Base-by-base conservation (phyloP, 2,797 vertebrate genomes). In the Sebastes nivosus region DNA sequence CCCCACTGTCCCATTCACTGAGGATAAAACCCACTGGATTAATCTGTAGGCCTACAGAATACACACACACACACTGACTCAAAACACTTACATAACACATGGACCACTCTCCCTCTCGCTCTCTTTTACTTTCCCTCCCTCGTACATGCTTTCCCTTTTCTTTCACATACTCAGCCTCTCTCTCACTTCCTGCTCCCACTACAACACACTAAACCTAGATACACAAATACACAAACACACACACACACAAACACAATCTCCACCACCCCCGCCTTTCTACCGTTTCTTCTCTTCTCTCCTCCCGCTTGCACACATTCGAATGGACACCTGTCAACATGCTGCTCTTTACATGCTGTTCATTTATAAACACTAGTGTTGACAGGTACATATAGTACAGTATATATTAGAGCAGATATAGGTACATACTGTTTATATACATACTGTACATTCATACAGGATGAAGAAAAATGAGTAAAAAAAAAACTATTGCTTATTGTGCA, bases 1-100 rank as follows among this genome's bases (percentile, higher is more conserved):
- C 93, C 86, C 89, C 91, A 92, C 93, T 94, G 93, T 94, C 92
- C 93, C 94, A 94, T 95, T 95, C 95, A 95, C 87, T 84, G 89
- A 92, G 92, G 92, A 95, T 94, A 93, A 94, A 93, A 88, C 87
- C 88, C 85, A 83, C 88, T 90, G 94, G 91, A 95, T 93, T 94
- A 95, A 95, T 96, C 94, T 94, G 93, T 85, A 92, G 90, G 86
- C 92, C 89, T 91, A 91, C 94, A 94, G 92, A 93, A 91, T 25
- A 78, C 67, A 80, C 88, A 91, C 67, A 87, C 80, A 60, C 13
- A 55, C 20, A 79, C 34, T 54, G 46, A 77, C 34, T 79, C 76
- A 72, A 78, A 84, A 79, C 79, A 93, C 91, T 94, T 94, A 90
- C 89, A 89, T 93, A 95, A 94, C 87, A 46, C 87, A 79, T 27